These are phyloP conservation scores for Axinella damicornis DNA, from an alignment of 37 sponge, comb jelly and placozoan genomes.

Conservation along the genomic window DNA sequence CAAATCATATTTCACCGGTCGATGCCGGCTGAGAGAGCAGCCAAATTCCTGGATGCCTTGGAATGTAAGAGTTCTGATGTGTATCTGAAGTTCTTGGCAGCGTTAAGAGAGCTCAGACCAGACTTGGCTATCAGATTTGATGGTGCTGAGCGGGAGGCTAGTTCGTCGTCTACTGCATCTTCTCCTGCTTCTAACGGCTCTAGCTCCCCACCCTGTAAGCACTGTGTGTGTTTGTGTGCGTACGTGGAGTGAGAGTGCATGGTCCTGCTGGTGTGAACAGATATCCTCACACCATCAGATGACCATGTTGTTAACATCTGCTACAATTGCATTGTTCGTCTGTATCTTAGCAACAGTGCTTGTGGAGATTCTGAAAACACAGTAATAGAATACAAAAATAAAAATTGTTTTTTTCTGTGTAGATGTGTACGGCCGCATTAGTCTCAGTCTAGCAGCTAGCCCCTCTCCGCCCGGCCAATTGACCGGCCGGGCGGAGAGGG, in stretches of 20 bases:
- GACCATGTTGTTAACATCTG: too few species aligned
- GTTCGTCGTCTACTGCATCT: not conserved
- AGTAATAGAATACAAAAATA: too few species aligned
- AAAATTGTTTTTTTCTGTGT: too few species aligned
- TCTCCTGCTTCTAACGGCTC: not conserved
- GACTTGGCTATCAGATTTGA: slow-evolving; percentile 9
- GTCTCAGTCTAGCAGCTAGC: too few species aligned
- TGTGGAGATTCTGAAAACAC: too few species aligned
- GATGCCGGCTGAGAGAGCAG: slow-evolving; percentile 32
- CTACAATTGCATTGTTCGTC: too few species aligned
- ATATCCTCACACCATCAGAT: too few species aligned
- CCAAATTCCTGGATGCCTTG: slow-evolving; percentile 41
- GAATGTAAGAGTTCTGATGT: slow-evolving; percentile 25
- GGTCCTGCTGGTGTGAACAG: not conserved
- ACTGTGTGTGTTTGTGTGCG: not conserved
- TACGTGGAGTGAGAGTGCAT: not conserved
- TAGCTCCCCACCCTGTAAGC: not conserved
- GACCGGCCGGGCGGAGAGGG: too few species aligned
- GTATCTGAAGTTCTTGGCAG: slow-evolving; percentile 25
- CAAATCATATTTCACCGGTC: slow-evolving; percentile 1
- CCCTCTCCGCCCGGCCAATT: too few species aligned
- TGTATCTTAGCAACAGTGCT: too few species aligned
- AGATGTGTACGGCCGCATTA: too few species aligned
- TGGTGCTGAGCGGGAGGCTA: not conserved
- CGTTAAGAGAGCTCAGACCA: slow-evolving; percentile 11